Evolutionary conservation across 2,888 invertebrate genomes (phyloP).

Genomic region (Dasysyrphus albostriatus): DNA sequence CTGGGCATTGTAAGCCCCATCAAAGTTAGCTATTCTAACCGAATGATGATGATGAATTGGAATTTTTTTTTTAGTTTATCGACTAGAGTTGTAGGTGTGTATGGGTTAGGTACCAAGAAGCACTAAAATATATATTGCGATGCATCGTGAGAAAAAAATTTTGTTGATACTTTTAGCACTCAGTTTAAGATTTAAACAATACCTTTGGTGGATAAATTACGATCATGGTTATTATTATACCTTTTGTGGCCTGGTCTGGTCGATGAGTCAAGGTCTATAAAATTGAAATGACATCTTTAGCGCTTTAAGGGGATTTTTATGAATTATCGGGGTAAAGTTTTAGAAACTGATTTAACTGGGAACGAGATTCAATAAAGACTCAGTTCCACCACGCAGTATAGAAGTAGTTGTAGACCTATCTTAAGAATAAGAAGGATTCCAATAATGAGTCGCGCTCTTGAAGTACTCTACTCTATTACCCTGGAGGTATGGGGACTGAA

Average conservation of each 20-base stretch:
- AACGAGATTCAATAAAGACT: neutral
- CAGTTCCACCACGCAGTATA: too few species aligned
- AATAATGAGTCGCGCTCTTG: too few species aligned
- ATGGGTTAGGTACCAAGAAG: neutral
- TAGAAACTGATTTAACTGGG: neutral
- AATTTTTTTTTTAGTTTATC: conserved; percentile 37
- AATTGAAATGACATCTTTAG: conserved; percentile 58
- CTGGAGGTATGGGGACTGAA: too few species aligned
- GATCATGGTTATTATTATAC: neutral
- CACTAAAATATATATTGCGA: conserved; percentile 5
- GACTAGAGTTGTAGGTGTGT: neutral
- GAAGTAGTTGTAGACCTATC: too few species aligned
- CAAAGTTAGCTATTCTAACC: conserved; percentile 28
- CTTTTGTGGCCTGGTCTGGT: too few species aligned
- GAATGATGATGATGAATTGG: conserved; percentile 62
- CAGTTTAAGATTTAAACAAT: conserved; percentile 15
- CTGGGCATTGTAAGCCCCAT: conserved; percentile 14
- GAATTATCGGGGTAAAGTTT: conserved; percentile 42
- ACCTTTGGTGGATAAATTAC: conserved; percentile 1
- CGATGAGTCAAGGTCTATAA: conserved; percentile 59
- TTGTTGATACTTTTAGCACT: conserved; percentile 36
- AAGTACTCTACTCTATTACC: too few species aligned
- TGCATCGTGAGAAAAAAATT: conserved; percentile 52
- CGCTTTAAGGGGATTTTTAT: conserved; percentile 50
- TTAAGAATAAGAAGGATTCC: too few species aligned